Base-by-base conservation (phyloP, 2,888 invertebrate genomes). In the Hylaea fasciaria region DNA sequence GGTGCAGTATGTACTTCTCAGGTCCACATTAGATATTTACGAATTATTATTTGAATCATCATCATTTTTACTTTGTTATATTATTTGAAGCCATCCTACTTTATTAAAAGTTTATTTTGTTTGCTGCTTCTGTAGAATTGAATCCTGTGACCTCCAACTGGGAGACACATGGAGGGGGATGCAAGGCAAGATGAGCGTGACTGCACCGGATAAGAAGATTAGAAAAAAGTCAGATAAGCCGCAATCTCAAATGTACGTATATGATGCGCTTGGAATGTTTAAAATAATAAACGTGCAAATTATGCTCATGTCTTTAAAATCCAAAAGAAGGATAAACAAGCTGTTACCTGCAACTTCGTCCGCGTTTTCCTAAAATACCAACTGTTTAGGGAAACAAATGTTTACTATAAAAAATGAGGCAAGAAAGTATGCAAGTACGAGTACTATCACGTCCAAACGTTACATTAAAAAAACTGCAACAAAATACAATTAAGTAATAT, bases 121-220 rank as follows among this genome's bases (percentile, higher is more conserved):
- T 95, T 95, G 86, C 86, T 89, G 86, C 86, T 89, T 85, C 86
- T 88, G 73, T 94, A 97, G 97, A 96, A 95, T 96, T 94, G 96
- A 96, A 94, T 96, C 96, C 94, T 96, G 96, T 96, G 96, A 97
- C 93, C 94, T 96, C 94, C 96, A 93, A 87, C 91, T 91, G 89
- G 93, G 92, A 90, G 93, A 93, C 93, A 91, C 93, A 93, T 93
- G 95, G 93, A 95, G 95, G 94, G 95, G 96, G 93, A 94, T 94
- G 94, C 95, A 96, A 95, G 94, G 95, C 95, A 96, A 96, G 95
- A 96, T 96, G 96, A 96, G 95, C 94, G 94, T 95, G 93, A 94
- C 94, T 87, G 91, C 93, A 88, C 89, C 94, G 85, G 93, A 91
- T 89, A 94, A 94, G 89, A 95, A 95, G 92, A 94, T 94, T 87